phyloP scores from a whole-genome alignment of 2,113 vertebrate genomes.

The Gorilla gorilla region DNA sequence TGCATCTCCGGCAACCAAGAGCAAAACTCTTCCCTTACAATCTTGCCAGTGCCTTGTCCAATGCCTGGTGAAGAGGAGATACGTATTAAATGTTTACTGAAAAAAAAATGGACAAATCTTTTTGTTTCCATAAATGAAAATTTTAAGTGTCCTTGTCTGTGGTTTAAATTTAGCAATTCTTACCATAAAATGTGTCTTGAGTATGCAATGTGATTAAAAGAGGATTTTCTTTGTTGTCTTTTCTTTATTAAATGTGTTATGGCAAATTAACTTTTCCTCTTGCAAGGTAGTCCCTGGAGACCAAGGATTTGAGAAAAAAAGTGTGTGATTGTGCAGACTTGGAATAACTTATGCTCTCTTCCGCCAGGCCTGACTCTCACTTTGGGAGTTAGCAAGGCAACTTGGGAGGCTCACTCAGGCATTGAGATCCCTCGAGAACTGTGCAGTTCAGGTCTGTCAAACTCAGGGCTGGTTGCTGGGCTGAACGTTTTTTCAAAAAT shows the following conservation, averaged over 20 bases:
- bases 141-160: not conserved
- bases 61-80: not conserved
- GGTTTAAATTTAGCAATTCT: not conserved
- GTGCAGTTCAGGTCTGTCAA: not conserved
- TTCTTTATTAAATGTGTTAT: slow-evolving; percentile 37
- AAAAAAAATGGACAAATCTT: not conserved
- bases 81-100: not conserved
- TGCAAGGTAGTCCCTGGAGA: not conserved
- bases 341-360: not conserved
- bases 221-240: slow-evolving; percentile 43
- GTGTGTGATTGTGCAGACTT: not conserved
- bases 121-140: not conserved
- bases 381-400: not conserved
- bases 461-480: not conserved
- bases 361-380: not conserved
- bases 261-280: slow-evolving; percentile 40
- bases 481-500: not conserved
- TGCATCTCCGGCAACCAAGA: not conserved
- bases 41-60: not conserved
- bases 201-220: slow-evolving; percentile 5
- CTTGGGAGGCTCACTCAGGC: not conserved
- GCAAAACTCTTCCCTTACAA: not conserved
- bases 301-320: not conserved
- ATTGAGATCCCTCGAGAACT: not conserved
- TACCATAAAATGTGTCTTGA: not conserved